phyloP scores from a whole-genome alignment of 1,140 invertebrate genomes.

The Leptestheria dahalacensis region DNA sequence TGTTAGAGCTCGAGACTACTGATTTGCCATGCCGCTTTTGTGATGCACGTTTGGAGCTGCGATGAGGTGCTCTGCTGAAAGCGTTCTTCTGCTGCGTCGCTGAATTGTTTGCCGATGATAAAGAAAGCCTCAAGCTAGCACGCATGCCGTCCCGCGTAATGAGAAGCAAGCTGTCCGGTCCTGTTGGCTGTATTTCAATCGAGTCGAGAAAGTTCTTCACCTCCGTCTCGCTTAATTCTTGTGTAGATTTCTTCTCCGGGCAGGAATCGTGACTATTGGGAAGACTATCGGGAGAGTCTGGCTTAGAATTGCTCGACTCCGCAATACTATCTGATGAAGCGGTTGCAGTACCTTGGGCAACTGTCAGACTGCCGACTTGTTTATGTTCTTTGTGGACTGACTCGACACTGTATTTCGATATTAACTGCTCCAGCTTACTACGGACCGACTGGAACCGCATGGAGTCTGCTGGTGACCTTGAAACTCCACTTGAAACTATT shows the following conservation, averaged over 20 bases:
- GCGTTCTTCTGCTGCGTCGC: neutral
- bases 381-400: neutral
- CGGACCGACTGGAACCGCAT: neutral
- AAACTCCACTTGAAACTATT: too few species aligned
- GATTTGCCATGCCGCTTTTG: neutral
- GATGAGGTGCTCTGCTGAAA: neutral
- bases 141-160: constrained; percentile 13
- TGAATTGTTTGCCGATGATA: neutral
- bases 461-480: neutral
- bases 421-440: neutral
- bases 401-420: neutral
- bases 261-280: neutral
- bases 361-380: too few species aligned
- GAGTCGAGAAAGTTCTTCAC: constrained; percentile 9
- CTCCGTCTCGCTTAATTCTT: neutral
- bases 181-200: constrained; percentile 1
- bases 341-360: too few species aligned
- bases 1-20: neutral
- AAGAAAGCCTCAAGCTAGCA: constrained; percentile 8
- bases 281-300: too few species aligned
- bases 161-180: constrained; percentile 1
- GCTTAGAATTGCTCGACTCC: too few species aligned
- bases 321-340: too few species aligned
- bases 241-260: neutral
- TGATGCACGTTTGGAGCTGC: neutral